Conservation (phyloP, 2,113 vertebrate species). For the Pedetes capensis region DNA sequence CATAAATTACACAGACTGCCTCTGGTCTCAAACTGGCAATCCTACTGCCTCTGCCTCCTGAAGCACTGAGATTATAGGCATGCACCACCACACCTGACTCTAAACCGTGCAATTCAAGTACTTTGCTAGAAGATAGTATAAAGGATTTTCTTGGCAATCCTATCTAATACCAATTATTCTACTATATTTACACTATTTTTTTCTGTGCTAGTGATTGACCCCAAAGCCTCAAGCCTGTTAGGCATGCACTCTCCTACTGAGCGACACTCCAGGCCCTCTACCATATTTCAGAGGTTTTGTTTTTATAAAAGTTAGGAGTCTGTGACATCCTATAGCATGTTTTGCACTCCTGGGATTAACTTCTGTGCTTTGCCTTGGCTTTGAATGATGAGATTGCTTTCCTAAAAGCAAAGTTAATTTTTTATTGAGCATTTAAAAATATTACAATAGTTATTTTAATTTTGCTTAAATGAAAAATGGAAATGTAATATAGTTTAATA, state of each 20-base stretch:
- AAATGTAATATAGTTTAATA: background rate
- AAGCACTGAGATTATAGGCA: no score
- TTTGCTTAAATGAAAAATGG: slow-evolving; percentile 5
- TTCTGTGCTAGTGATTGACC: background rate
- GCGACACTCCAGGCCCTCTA: background rate
- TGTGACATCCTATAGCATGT: background rate
- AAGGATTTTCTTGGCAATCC: background rate
- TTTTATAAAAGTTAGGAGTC: background rate
- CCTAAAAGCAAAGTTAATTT: slow-evolving; percentile 35
- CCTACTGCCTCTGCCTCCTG: no score
- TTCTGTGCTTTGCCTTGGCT: background rate
- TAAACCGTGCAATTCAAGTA: no score
- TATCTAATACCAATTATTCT: no score
- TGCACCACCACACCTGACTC: no score
- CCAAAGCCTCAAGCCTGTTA: no score
- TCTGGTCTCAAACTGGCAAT: no score
- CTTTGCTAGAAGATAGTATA: background rate
- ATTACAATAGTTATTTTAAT: background rate
- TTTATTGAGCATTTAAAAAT: slow-evolving; percentile 8
- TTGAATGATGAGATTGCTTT: slow-evolving; percentile 8
- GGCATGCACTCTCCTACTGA: background rate
- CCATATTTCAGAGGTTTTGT: background rate
- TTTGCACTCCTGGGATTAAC: background rate
- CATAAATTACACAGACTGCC: no score
- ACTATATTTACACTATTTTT: no score